Evolutionary conservation across 2,888 invertebrate genomes (phyloP).

Genomic region (Dicyrtomina minuta): DNA sequence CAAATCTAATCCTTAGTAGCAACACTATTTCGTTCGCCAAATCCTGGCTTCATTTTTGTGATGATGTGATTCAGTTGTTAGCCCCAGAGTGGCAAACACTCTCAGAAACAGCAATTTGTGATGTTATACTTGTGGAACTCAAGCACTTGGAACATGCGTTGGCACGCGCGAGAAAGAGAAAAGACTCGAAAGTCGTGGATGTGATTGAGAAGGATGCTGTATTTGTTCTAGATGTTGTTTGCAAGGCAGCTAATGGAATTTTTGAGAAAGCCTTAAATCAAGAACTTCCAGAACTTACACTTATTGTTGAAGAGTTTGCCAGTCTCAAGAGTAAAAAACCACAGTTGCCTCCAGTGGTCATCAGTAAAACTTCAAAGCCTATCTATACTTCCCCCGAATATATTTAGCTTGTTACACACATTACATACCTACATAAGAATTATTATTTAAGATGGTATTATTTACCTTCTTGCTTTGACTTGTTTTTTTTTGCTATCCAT

Average conservation of each 20-base stretch:
- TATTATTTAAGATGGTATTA: too few species aligned
- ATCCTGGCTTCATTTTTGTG: slow-evolving; percentile 70
- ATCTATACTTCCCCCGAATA: slow-evolving; percentile 34
- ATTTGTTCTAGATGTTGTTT: slow-evolving; percentile 69
- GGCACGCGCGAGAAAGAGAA: slow-evolving; percentile 59
- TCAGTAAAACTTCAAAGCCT: slow-evolving; percentile 17
- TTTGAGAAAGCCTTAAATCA: slow-evolving; percentile 59
- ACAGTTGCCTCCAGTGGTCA: slow-evolving; percentile 18
- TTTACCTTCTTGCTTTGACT: too few species aligned
- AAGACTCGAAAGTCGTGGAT: slow-evolving; percentile 61
- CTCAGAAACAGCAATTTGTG: slow-evolving; percentile 71
- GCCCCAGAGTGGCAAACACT: slow-evolving; percentile 73
- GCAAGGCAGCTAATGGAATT: slow-evolving; percentile 65
- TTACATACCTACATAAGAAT: not conserved
- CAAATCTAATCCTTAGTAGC: slow-evolving; percentile 72
- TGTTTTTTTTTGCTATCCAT: too few species aligned
- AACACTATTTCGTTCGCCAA: slow-evolving; percentile 80
- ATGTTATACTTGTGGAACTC: slow-evolving; percentile 74
- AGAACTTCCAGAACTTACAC: slow-evolving; percentile 43
- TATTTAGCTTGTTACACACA: slow-evolving; percentile 8
- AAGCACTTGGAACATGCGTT: slow-evolving; percentile 63
- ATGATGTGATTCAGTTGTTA: slow-evolving; percentile 73
- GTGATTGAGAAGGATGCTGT: slow-evolving; percentile 69
- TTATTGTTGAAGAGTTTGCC: slow-evolving; percentile 44
- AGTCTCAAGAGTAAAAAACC: slow-evolving; percentile 14